Conservation (phyloP, 2,113 vertebrate genomes). For the Tragelaphus strepsiceros region DNA sequence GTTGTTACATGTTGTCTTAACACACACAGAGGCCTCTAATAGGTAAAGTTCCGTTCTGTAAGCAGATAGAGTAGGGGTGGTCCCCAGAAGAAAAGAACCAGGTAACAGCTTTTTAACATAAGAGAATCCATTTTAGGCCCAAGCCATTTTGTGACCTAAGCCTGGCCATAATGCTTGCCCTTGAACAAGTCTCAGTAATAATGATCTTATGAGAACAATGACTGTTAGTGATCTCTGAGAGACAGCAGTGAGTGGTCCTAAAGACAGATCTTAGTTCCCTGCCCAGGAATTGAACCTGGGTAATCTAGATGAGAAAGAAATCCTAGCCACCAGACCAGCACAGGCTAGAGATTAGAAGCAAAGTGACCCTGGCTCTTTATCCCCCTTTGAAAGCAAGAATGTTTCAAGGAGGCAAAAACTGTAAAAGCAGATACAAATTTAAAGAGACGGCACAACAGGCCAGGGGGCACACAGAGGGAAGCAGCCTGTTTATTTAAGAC, state of each 20-base stretch:
- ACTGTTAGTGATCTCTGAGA: neutral
- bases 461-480: neutral
- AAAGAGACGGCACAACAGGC: neutral
- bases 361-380: neutral
- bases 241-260: neutral
- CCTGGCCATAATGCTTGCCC: neutral
- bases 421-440: neutral
- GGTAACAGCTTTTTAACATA: neutral
- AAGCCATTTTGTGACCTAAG: neutral
- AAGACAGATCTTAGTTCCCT: neutral
- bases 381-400: neutral
- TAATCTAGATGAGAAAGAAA: neutral
- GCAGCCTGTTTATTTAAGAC: neutral
- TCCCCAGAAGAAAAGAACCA: neutral
- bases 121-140: neutral
- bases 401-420: neutral
- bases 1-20: neutral
- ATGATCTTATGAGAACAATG: neutral
- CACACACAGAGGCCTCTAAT: neutral
- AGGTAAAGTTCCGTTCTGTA: neutral
- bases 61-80: neutral
- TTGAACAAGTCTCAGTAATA: neutral
- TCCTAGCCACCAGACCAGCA: neutral
- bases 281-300: neutral
- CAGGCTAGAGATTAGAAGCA: neutral